A percentile compares a stretch with the other conserved stretches of the same genome.
phyloP scores from a whole-genome alignment of 35 echinoderm and acorn worm genomes.

The Heliocidaris erythrogramma region DNA sequence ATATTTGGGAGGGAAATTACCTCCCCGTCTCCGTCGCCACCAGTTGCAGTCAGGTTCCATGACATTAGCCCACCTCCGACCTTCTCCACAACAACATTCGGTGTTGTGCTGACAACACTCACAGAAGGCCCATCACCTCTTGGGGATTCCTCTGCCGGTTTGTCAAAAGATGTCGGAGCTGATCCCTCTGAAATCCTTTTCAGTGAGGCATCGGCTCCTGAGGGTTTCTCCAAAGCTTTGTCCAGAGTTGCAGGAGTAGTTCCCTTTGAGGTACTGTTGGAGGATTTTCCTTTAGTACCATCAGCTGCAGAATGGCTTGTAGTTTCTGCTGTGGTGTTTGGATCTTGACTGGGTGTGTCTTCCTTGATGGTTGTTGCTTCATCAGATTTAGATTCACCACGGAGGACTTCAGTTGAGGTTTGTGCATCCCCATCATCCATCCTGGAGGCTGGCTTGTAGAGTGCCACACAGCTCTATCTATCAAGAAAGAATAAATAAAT shows the following conservation, averaged over 20 bases:
- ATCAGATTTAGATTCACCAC: neutral
- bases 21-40: constrained; percentile 66
- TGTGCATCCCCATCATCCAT: neutral
- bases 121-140: neutral
- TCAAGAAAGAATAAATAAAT: neutral
- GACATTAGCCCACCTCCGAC: constrained; percentile 61
- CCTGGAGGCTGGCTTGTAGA: neutral
- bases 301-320: neutral
- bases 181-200: neutral
- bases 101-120: constrained; percentile 79
- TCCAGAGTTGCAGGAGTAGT: neutral
- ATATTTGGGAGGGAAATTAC: constrained; percentile 51
- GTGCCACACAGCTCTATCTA: neutral
- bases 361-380: neutral
- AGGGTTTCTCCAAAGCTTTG: neutral
- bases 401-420: neutral
- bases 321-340: neutral
- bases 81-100: constrained; percentile 80
- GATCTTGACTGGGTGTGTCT: neutral
- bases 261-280: neutral
- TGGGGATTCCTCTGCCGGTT: neutral
- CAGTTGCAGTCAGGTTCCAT: constrained; percentile 79
- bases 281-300: neutral
- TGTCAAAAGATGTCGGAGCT: neutral
- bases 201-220: neutral